phyloP scores from a whole-genome alignment of 2,888 invertebrate genomes.

The Drosophila mayaguana region DNA sequence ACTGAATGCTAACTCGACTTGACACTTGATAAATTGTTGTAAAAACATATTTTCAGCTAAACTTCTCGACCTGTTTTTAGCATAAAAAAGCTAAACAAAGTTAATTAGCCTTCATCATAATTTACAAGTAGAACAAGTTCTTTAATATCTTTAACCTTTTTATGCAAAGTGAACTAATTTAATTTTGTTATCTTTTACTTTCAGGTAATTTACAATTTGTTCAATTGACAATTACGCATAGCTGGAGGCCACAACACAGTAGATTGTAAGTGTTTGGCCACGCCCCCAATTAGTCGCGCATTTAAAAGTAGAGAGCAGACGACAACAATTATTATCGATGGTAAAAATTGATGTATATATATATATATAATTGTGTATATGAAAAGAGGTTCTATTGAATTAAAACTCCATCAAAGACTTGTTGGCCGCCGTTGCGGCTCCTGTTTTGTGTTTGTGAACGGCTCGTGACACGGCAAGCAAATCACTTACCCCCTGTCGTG shows the following conservation, averaged over 20 bases:
- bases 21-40: not conserved
- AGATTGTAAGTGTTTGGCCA: constrained; percentile 20
- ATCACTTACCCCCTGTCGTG: not conserved
- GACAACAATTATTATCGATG: constrained; percentile 39
- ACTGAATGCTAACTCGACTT: constrained; percentile 9
- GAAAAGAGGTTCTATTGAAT: constrained; percentile 15
- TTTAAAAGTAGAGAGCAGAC: constrained; percentile 16
- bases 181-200: constrained; percentile 43
- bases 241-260: constrained; percentile 29
- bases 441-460: constrained; percentile 14
- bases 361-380: not conserved
- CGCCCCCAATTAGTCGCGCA: constrained; percentile 40
- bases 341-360: constrained; percentile 4
- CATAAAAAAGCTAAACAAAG: not conserved
- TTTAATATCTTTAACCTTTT: not conserved
- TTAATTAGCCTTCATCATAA: not conserved
- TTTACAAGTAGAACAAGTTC: not conserved
- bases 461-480: constrained; percentile 33
- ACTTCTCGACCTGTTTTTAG: not conserved
- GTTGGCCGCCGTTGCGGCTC: constrained; percentile 37
- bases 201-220: constrained; percentile 60
- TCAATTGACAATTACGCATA: constrained; percentile 7
- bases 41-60: not conserved
- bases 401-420: constrained; percentile 47
- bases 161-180: constrained; percentile 29